Percentiles rank a stretch among this genome's conserved stretches.
These are phyloP conservation scores for Acanthacorydalis orientalis DNA, from an alignment of 2,888 invertebrate species.

Conservation along the genomic window DNA sequence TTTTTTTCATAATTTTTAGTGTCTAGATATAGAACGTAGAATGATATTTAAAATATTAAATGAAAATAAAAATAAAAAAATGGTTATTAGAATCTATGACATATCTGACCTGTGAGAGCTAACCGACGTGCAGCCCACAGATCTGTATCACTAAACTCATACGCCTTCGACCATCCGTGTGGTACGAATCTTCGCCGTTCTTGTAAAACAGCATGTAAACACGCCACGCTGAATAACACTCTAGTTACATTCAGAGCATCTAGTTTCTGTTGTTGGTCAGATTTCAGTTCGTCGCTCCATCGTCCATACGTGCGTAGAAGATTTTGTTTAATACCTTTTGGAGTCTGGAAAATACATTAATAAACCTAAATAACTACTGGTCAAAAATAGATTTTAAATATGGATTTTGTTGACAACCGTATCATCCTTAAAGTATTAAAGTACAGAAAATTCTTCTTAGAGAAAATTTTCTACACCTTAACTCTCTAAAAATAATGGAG, in stretches of 20 bases:
- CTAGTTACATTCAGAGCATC: slow-evolving; percentile 18
- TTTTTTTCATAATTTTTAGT: too few species aligned
- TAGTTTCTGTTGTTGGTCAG: slow-evolving; percentile 10
- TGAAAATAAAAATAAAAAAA: too few species aligned
- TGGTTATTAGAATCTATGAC: slow-evolving; percentile 11
- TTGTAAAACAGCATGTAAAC: slow-evolving; percentile 77
- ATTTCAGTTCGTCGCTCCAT: slow-evolving; percentile 33
- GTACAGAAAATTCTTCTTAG: too few species aligned
- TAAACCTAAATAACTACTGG: not conserved
- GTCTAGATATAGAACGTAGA: too few species aligned
- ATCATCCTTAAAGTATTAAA: too few species aligned
- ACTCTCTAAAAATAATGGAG: too few species aligned
- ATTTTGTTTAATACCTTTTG: slow-evolving; percentile 73
- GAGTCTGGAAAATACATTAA: slow-evolving; percentile 33
- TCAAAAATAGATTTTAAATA: too few species aligned
- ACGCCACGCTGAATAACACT: slow-evolving; percentile 61
- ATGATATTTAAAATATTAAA: too few species aligned
- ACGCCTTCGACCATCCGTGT: slow-evolving; percentile 78
- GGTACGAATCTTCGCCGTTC: slow-evolving; percentile 87
- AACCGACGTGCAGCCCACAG: slow-evolving; percentile 55
- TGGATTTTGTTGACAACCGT: too few species aligned
- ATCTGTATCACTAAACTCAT: slow-evolving; percentile 76
- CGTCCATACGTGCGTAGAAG: slow-evolving; percentile 55
- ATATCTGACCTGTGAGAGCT: slow-evolving; percentile 19
- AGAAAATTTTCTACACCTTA: too few species aligned